phyloP scores from a whole-genome alignment of 92 coral and sea anemone genomes.

The Umimayanthus kanabou region DNA sequence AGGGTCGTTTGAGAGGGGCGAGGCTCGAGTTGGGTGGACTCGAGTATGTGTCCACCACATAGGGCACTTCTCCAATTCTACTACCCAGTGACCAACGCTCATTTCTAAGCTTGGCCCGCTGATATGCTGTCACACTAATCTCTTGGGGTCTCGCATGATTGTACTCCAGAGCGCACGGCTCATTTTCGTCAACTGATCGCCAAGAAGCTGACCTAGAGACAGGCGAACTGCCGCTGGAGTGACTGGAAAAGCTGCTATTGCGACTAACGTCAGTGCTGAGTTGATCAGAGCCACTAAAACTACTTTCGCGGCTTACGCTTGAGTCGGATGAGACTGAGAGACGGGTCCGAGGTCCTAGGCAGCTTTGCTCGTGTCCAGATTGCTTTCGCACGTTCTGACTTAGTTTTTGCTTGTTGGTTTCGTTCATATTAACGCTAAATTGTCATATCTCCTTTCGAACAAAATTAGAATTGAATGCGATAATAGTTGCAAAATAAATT shows the following conservation, averaged over 20 bases:
- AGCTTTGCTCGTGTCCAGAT: not conserved
- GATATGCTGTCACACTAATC: constrained; percentile 43
- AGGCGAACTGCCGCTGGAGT: constrained; percentile 55
- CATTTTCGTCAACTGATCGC: constrained; percentile 52
- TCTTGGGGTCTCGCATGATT: constrained; percentile 12
- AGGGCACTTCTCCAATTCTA: not conserved
- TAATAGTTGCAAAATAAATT: not conserved
- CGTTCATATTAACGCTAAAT: constrained; percentile 13
- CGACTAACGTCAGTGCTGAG: constrained; percentile 72
- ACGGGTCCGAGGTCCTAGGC: not conserved
- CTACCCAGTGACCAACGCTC: constrained; percentile 49
- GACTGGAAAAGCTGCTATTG: constrained; percentile 85
- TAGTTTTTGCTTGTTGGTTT: not conserved
- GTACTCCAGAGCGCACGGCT: not conserved
- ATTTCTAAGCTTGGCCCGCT: constrained; percentile 46
- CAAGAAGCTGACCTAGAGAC: constrained; percentile 60
- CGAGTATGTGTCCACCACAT: not conserved
- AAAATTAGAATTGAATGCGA: not conserved
- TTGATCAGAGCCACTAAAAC: constrained; percentile 70
- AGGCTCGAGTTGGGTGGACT: constrained; percentile 5
- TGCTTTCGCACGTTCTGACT: constrained; percentile 18
- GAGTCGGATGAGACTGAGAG: constrained; percentile 28
- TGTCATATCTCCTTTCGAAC: not conserved
- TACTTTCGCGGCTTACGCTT: constrained; percentile 67
- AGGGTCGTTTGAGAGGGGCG: constrained; percentile 37